phyloP scores from a whole-genome alignment of 2,113 vertebrate genomes.

The Lasiurus cinereus region DNA sequence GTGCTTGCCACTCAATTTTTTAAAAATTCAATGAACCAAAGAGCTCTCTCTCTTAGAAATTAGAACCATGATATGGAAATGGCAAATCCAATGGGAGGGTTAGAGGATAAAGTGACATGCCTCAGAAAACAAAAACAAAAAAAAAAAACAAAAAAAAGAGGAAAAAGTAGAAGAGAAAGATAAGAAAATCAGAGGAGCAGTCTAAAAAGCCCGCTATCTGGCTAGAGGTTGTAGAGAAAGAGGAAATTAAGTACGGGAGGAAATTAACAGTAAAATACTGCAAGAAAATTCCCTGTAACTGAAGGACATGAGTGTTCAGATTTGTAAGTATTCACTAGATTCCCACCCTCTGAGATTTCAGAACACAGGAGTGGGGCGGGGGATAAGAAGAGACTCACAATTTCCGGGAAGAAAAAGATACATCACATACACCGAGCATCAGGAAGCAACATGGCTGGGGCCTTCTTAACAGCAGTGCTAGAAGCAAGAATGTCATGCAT shows the following conservation, averaged over 20 bases:
- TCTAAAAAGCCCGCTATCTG: not conserved
- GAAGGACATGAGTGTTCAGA: not conserved
- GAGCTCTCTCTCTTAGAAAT: not conserved
- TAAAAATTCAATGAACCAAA: not conserved
- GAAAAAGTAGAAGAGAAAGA: not conserved
- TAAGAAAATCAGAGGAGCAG: not conserved
- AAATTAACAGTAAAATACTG: not conserved
- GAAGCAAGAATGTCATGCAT: not conserved
- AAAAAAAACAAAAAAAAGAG: too few species aligned
- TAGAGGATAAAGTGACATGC: not conserved
- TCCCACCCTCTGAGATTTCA: not conserved
- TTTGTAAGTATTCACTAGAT: not conserved
- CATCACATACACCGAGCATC: not conserved
- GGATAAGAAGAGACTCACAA: not conserved
- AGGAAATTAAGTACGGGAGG: not conserved
- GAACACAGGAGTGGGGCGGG: not conserved
- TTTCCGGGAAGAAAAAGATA: not conserved
- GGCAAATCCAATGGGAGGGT: not conserved
- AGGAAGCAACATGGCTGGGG: not conserved
- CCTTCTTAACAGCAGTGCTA: not conserved
- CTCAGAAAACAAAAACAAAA: constrained; percentile 25
- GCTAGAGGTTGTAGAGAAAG: not conserved
- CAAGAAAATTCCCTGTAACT: not conserved
- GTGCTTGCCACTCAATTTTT: not conserved
- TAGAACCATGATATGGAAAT: not conserved